A percentile compares a stretch with the other conserved stretches of the same genome.
phyloP scores from a whole-genome alignment of 2,888 invertebrate species.

The Heliconius sara region DNA sequence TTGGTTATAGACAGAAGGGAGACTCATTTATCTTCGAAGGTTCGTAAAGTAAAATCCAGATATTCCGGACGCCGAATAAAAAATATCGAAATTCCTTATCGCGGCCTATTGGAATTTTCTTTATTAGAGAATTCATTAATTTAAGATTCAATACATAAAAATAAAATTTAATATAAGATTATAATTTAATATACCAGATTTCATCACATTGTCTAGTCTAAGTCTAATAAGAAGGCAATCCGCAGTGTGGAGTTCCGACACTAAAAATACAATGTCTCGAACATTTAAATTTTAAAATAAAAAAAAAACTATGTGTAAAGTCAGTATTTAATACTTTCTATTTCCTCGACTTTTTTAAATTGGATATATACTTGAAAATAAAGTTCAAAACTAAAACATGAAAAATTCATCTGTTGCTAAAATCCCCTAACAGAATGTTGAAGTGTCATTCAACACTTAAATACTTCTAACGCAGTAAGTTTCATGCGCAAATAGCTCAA shows the following conservation, averaged over 20 bases:
- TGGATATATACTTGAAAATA: background rate
- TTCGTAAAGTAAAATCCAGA: background rate
- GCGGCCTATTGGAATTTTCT: slow-evolving; percentile 42
- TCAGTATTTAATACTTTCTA: background rate
- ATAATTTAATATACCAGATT: background rate
- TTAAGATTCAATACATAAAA: slow-evolving; percentile 22
- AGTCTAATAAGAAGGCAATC: too few relatives aligned
- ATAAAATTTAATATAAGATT: background rate
- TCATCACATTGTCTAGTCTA: background rate
- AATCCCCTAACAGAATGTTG: slow-evolving; percentile 11
- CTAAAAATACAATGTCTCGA: too few relatives aligned
- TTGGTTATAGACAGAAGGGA: slow-evolving; percentile 33
- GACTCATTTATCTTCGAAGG: slow-evolving; percentile 20
- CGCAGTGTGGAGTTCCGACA: too few relatives aligned
- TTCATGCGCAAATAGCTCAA: slow-evolving; percentile 13
- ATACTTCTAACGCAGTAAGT: slow-evolving; percentile 9
- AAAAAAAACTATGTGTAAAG: too few relatives aligned
- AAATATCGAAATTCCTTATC: slow-evolving; percentile 34
- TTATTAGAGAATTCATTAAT: slow-evolving; percentile 43
- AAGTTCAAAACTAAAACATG: background rate
- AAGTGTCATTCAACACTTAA: slow-evolving; percentile 8
- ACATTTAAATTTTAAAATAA: too few relatives aligned
- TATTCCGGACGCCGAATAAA: slow-evolving; percentile 24
- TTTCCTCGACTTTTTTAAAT: background rate
- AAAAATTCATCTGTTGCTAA: slow-evolving; percentile 1